Conservation (phyloP, 2,797 vertebrate genomes). For the Chelonia mydas region DNA sequence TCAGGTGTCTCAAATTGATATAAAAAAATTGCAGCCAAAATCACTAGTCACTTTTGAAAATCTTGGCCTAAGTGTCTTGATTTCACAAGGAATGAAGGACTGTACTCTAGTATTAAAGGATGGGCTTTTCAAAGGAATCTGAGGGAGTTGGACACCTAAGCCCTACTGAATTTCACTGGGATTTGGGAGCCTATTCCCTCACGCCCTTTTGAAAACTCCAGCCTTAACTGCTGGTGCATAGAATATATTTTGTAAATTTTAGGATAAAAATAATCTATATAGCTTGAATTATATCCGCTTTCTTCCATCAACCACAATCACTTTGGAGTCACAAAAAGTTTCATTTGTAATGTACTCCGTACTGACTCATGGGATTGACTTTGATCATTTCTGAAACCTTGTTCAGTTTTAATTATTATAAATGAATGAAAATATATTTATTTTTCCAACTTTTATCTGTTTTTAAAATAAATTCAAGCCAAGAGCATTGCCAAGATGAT, state of each 20-base stretch:
- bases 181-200: not conserved
- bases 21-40: not conserved
- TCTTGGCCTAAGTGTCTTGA: conserved; percentile 1
- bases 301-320: not conserved
- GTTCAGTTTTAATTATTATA: not conserved
- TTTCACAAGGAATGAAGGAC: conserved; percentile 39
- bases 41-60: not conserved
- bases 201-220: not conserved
- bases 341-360: not conserved
- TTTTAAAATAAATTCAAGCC: conserved; percentile 6
- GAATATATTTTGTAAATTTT: not conserved
- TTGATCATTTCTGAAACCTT: not conserved
- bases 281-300: not conserved
- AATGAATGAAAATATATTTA: not conserved
- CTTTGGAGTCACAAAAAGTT: not conserved
- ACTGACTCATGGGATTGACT: not conserved
- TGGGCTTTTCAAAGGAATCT: not conserved
- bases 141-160: not conserved
- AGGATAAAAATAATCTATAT: not conserved
- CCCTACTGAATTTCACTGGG: not conserved
- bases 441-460: not conserved
- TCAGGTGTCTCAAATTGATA: not conserved
- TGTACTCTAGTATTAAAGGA: not conserved
- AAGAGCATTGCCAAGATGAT: not conserved
- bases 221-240: not conserved